phyloP scores from a whole-genome alignment of 2,797 vertebrate genomes.

The Acrocephalus scirpaceus region DNA sequence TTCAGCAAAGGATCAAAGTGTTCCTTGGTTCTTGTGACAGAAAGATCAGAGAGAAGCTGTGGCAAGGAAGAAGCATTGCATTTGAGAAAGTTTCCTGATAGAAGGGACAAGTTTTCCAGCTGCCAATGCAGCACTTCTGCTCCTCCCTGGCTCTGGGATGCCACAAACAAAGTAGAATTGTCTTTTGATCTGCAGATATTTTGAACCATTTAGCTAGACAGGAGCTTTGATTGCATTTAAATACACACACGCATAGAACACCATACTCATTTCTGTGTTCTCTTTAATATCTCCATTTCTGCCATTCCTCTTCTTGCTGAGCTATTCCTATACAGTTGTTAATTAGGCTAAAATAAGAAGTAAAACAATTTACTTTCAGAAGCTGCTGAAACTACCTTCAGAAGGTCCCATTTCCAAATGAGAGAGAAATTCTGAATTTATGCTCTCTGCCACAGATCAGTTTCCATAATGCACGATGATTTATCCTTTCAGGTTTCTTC shows the following conservation, averaged over 20 bases:
- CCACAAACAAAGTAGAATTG: neutral
- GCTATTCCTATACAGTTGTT: neutral
- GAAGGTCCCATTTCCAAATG: neutral
- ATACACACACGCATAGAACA: neutral
- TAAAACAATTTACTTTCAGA: neutral
- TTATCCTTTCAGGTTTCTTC: neutral
- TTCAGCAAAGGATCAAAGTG: neutral
- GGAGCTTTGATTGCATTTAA: neutral
- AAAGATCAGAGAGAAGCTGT: neutral
- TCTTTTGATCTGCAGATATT: neutral
- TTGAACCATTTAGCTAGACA: neutral
- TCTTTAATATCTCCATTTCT: neutral
- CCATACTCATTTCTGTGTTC: neutral
- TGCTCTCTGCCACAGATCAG: neutral
- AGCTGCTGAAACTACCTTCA: neutral
- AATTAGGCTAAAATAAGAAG: neutral
- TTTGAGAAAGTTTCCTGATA: neutral
- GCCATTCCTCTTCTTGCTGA: neutral
- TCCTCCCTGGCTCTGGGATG: neutral
- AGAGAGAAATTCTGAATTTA: neutral
- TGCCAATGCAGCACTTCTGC: rapidly evolving
- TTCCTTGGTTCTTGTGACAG: neutral
- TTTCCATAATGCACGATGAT: neutral
- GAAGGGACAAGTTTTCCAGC: neutral
- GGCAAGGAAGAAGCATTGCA: neutral